Base-by-base conservation (phyloP, 2,888 invertebrate genomes). In the Galeopsomyia nigrocyanea region DNA sequence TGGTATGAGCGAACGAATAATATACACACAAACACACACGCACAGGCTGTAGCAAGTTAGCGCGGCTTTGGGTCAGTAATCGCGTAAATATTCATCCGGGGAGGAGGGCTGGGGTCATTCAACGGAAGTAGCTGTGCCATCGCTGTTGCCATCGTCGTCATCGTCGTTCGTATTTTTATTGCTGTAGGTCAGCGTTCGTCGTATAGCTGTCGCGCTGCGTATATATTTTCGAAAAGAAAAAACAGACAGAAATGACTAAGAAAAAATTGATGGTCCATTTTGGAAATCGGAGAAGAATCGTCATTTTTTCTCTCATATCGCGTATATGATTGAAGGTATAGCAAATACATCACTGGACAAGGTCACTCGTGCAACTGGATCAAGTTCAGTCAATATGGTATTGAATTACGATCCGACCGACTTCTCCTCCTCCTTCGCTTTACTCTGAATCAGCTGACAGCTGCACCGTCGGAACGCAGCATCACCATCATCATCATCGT, bases 301-400 rank as follows among this genome's bases (percentile, higher is more conserved):
- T 39, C 13, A 1, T 39, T 1, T 1, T 7, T 39, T 39, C 39
- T 9, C 13, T 39, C 39, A 39, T 10, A 50, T 49, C 39, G 31
- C 26, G 13, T 16, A 49, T 16, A 31, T 21, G 49, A 5, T 19
- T 17, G 10, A 22, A 51, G n/a, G 7, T 53, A n/a, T 13, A n/a
- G 39, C 31, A 19, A n/a, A 39, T 49, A 22, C 55, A 0, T 26
- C 21, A 7, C 7, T 39, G 49, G 79, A 79, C 84, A 84, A 84
- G 84, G 84, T 82, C 84, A 81, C 78, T 79, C 80, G 79, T 83
- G 13, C 39, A 83, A 84, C 82, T 84, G 81, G 84, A 82, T 83
- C 84, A 84, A 84, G 84, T 83, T 83, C 83, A 81, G 77, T 78
- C 80, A 79, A 79, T 79, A 76, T 5, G 26, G 78, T 80, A 81